A percentile compares a stretch with the other conserved stretches of the same genome.
Conservation (phyloP, 2,113 vertebrate species). For the Python bivittatus region DNA sequence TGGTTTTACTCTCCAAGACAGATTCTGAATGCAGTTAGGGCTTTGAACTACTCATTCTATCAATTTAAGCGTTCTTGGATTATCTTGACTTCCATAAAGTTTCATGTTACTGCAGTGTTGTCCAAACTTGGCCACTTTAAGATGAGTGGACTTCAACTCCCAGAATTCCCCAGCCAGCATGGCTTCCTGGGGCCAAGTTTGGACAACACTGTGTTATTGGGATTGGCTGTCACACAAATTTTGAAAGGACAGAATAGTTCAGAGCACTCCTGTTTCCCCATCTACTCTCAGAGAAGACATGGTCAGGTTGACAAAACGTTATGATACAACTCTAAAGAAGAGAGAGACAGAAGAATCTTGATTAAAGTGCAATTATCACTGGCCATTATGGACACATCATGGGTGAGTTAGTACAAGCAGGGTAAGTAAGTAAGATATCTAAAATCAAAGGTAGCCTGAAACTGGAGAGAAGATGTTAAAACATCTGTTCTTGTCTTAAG, state of each 20-base stretch:
- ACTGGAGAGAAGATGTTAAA: neutral
- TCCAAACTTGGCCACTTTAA: too few species aligned
- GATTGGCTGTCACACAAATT: neutral
- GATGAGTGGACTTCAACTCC: too few species aligned
- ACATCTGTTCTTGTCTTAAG: neutral
- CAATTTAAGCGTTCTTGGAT: neutral
- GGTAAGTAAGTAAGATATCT: neutral
- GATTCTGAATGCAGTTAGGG: neutral
- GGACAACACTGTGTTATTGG: too few species aligned
- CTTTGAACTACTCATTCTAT: neutral
- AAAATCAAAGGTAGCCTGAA: neutral
- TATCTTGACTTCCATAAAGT: neutral
- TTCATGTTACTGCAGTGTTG: neutral
- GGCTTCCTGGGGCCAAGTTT: too few species aligned
- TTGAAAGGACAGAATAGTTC: neutral
- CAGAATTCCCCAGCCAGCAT: too few species aligned
- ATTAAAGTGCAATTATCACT: neutral
- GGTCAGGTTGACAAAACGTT: neutral
- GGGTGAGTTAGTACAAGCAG: neutral
- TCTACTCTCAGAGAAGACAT: neutral
- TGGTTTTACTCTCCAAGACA: neutral
- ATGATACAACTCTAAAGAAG: neutral
- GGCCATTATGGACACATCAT: neutral
- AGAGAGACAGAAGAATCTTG: neutral
- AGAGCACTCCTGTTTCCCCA: neutral